phyloP scores from a whole-genome alignment of 1,140 invertebrate genomes.

The Grapholita molesta region DNA sequence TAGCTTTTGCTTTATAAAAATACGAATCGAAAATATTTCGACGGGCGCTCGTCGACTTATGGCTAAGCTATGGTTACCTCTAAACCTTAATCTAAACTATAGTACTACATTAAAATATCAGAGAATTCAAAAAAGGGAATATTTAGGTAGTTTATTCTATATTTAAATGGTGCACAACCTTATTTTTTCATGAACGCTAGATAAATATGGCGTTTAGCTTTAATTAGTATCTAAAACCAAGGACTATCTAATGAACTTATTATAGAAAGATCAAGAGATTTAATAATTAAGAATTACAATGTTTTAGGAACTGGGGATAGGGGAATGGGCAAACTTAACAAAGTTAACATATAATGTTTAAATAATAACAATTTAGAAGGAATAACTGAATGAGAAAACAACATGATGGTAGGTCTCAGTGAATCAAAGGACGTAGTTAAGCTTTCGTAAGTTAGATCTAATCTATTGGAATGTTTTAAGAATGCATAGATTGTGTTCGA shows the following conservation, averaged over 20 bases:
- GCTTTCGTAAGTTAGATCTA: conserved; percentile 40
- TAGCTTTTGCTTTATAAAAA: conserved; percentile 77
- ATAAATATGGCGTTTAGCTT: conserved; percentile 71
- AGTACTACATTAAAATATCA: conserved; percentile 75
- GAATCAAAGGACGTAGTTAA: conserved; percentile 23
- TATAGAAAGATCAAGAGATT: conserved; percentile 52
- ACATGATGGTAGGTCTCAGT: neutral
- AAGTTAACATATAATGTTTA: conserved; percentile 22
- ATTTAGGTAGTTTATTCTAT: conserved; percentile 72
- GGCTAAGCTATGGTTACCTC: conserved; percentile 71
- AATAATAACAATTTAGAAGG: neutral
- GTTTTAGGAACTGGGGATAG: conserved; percentile 64
- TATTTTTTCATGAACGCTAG: conserved; percentile 76
- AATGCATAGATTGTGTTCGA: conserved; percentile 38
- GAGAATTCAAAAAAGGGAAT: conserved; percentile 77
- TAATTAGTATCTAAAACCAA: conserved; percentile 64
- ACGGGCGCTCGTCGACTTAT: conserved; percentile 70
- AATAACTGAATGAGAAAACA: neutral
- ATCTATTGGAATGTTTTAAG: conserved; percentile 40
- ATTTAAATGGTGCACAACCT: conserved; percentile 76
- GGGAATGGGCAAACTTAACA: conserved; percentile 41
- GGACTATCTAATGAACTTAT: conserved; percentile 65
- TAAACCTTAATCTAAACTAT: conserved; percentile 70
- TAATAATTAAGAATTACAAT: conserved; percentile 52
- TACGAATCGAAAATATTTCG: conserved; percentile 77